Evolutionary conservation across 1,140 invertebrate genomes (phyloP).

Genomic region (Dinothrombium tinctorium): DNA sequence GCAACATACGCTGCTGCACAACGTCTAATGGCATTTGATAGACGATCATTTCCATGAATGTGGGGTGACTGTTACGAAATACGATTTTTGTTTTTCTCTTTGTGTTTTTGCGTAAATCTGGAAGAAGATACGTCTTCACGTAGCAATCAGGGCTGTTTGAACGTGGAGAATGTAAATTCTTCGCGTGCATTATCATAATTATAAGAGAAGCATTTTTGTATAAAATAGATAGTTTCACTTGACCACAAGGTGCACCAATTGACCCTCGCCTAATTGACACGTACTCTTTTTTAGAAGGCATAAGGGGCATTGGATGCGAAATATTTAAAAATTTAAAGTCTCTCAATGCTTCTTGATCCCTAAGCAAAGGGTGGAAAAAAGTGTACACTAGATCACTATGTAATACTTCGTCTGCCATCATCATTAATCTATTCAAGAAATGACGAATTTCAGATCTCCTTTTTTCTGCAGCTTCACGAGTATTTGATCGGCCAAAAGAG

Average conservation of each 20-base stretch:
- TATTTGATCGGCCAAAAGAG: conserved; percentile 70
- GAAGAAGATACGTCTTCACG: conserved; percentile 74
- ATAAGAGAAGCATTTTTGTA: conserved; percentile 51
- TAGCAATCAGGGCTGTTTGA: conserved; percentile 50
- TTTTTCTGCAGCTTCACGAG: conserved; percentile 76
- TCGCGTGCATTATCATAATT: conserved; percentile 67
- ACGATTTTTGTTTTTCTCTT: conserved; percentile 88
- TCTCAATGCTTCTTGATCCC: conserved; percentile 39
- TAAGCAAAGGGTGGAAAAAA: conserved; percentile 81
- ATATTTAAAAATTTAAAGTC: not conserved
- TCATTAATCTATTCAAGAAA: conserved; percentile 63
- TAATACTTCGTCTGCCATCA: conserved; percentile 68
- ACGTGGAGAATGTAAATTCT: conserved; percentile 42
- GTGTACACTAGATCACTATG: conserved; percentile 91
- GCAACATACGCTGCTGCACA: conserved; percentile 42
- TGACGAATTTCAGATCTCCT: conserved; percentile 57
- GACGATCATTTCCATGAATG: conserved; percentile 86
- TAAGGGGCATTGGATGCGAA: not conserved
- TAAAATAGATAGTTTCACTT: conserved; percentile 51
- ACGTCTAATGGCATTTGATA: conserved; percentile 50
- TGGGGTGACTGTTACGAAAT: conserved; percentile 70
- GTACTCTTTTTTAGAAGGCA: not conserved
- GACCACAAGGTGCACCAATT: too few species aligned
- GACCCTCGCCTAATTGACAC: not conserved
- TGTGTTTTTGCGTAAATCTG: conserved; percentile 38